phyloP scores from a whole-genome alignment of 2,797 vertebrate species.

The Enteromius treurensis region DNA sequence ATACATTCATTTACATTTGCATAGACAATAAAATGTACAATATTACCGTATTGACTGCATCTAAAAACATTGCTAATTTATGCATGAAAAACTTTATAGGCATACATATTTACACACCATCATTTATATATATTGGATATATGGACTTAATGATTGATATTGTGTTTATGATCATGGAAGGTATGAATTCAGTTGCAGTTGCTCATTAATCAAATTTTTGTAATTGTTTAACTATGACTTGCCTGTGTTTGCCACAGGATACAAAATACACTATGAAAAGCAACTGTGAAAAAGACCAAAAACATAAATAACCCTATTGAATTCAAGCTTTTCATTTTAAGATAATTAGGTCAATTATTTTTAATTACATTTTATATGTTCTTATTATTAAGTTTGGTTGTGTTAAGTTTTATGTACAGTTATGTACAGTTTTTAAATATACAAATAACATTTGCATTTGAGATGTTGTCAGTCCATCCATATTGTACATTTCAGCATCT shows the following conservation, averaged over 20 bases:
- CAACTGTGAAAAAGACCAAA: neutral
- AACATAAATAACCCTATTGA: neutral
- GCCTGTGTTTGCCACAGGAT: neutral
- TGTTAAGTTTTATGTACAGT: neutral
- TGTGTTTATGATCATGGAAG: neutral
- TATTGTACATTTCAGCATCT: neutral
- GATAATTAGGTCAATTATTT: neutral
- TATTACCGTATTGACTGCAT: neutral
- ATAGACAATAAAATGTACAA: constrained; percentile 3
- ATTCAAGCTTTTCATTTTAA: neutral
- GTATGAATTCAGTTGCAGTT: neutral
- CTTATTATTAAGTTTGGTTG: neutral
- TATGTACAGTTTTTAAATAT: neutral
- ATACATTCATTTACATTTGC: neutral
- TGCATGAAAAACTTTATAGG: neutral
- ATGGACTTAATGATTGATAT: neutral
- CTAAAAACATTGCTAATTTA: neutral
- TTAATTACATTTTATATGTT: neutral
- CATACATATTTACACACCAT: neutral
- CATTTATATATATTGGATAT: neutral
- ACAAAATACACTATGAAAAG: neutral
- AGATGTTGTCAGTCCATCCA: neutral
- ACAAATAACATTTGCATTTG: neutral
- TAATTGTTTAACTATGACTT: neutral
- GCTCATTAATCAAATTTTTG: neutral